These are phyloP conservation scores for Zoanthus solanderi DNA, from an alignment of 92 coral and sea anemone genomes.

Conservation along the genomic window DNA sequence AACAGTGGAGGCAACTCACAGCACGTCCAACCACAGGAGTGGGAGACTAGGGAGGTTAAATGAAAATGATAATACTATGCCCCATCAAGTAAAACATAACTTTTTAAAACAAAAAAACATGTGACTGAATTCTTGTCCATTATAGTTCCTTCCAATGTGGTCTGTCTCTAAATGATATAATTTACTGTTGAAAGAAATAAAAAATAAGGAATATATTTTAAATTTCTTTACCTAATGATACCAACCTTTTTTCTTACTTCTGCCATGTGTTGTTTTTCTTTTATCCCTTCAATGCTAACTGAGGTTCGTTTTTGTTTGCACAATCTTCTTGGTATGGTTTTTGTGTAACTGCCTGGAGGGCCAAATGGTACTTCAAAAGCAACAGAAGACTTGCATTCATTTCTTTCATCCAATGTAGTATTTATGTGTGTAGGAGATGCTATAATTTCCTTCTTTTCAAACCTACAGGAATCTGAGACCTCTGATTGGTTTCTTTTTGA, in stretches of 20 bases:
- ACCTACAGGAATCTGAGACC: conserved; percentile 12
- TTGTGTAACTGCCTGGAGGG: conserved; percentile 6
- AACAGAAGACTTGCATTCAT: conserved; percentile 15
- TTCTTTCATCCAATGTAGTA: background rate
- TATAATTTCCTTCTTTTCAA: conserved; percentile 29
- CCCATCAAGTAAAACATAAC: too few species aligned
- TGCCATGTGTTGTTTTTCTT: conserved; percentile 32
- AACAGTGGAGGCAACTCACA: too few species aligned
- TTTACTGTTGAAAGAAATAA: too few species aligned
- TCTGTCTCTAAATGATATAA: background rate
- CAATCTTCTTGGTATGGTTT: conserved; percentile 26
- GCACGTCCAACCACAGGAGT: too few species aligned
- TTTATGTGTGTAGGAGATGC: background rate
- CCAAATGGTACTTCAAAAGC: conserved; percentile 40
- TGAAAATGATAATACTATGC: too few species aligned
- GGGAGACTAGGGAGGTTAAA: too few species aligned
- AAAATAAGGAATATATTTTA: background rate
- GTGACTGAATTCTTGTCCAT: too few species aligned
- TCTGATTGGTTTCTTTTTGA: conserved; percentile 33
- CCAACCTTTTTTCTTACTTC: conserved; percentile 42
- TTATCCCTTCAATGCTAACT: conserved; percentile 33
- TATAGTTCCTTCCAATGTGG: too few species aligned
- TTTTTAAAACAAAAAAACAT: too few species aligned
- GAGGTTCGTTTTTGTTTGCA: conserved; percentile 10
- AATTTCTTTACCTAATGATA: background rate